Evolutionary conservation across 1,140 invertebrate genomes (phyloP), one percentile per base, ranked within the genome.

Genomic region (Lepidurus packardi): DNA sequence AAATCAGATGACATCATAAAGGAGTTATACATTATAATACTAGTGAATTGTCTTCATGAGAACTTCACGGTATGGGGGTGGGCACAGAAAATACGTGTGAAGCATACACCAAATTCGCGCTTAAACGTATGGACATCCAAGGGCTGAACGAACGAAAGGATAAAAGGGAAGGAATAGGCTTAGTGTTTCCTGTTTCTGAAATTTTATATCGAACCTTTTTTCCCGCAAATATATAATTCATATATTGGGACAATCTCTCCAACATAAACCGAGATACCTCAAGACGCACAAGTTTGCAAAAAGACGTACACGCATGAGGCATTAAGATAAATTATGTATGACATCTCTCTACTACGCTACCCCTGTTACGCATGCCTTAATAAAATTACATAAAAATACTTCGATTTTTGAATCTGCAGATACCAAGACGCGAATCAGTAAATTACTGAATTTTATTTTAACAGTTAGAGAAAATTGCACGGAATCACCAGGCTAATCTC

Each of bases 181-280:
- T 25, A 25, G 25, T 25, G 25, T 34, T 34, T 34, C 25, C 25
- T 34, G 25, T 34, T 34, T 34, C 25, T 34, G 25, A 34, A 1
- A 34, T 34, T 34, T 34, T 1, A 34, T 34, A 34, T 34, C 25
- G 25, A 34, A 34, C 25, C 25, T 34, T 34, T 34, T 34, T 34
- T 34, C 25, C 25, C 25, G 45, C 45, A 47, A 47, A 47, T 47
- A 47, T 47, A 47, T 47, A 47, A 47, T 47, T 47, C 16, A 47
- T 47, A 47, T 47, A 47, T 47, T 47, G 45, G 45, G 45, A 16
- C 45, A 47, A 47, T 47, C 45, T 47, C 45, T 47, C 45, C 45
- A 47, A 47, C 45, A 47, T 47, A 47, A 47, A 47, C 45, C 45
- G 16, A 47, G 45, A 47, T 47, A 47, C 45, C 45, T 47, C 45